Evolutionary conservation across 2,113 vertebrate genomes (phyloP).

Genomic region (Urocitellus parryii): DNA sequence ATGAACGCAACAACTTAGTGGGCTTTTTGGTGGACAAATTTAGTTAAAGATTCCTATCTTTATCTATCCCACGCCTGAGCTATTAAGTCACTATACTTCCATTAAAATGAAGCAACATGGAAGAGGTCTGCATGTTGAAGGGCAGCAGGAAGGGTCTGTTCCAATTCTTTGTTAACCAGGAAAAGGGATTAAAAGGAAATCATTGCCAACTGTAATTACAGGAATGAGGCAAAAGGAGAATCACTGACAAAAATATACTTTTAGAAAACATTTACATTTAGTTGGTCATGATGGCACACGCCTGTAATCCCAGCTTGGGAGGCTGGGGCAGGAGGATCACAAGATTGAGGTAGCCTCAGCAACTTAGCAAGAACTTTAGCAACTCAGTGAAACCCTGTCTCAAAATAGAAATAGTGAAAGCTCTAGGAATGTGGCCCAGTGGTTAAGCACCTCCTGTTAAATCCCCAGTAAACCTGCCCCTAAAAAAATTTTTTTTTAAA

Average conservation of each 20-base stretch:
- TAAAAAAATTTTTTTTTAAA: neutral
- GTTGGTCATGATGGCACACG: too few species aligned
- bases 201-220: neutral
- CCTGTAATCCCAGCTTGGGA: too few species aligned
- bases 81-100: too few species aligned
- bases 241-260: neutral
- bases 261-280: neutral
- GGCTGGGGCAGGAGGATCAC: too few species aligned
- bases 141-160: too few species aligned
- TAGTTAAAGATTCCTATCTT: neutral
- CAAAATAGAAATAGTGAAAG: too few species aligned
- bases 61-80: neutral
- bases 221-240: neutral
- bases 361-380: too few species aligned
- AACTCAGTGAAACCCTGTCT: too few species aligned
- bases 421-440: too few species aligned
- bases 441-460: too few species aligned
- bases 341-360: too few species aligned
- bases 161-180: neutral
- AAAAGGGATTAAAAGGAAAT: neutral
- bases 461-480: too few species aligned
- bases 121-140: neutral
- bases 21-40: neutral
- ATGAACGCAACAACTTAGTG: neutral
- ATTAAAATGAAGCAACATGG: neutral